Base-by-base conservation (phyloP, 2,797 vertebrate genomes). In the Eulemur rubriventer region DNA sequence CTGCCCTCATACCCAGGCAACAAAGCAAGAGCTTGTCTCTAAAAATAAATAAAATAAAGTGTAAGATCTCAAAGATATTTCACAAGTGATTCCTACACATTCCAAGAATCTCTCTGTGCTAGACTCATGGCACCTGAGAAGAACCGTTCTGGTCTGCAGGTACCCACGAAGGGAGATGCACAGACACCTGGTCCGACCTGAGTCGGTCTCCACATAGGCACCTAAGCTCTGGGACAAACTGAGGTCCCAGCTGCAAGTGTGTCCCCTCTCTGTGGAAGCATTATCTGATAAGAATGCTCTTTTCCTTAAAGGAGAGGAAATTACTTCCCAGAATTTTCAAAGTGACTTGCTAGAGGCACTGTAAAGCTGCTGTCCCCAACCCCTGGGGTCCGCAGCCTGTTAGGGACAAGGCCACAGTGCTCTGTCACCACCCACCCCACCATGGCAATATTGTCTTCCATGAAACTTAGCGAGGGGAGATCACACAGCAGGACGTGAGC, bases 161-260 rank as follows among this genome's bases (percentile, higher is more conserved):
- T 57, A 26, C 6, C 61, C 38, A 17, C 12, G 16, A 2, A 85
- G 30, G 12, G 20, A 52, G 57, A 41, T 1, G 80, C 55, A n/a
- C 38, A 18, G 24, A 55, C 38, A 61, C 24, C 13, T 50, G n/a
- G 57, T 22, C 4, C 69, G 24, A 38, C 13, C 20, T 6, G n/a
- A 35, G 65, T 12, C 2, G 10, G 14, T 2, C 61, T 20, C 43
- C 14, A 4, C 1, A 0, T 4, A 38, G 41, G 17, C 30, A 48
- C 46, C 17, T 33, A 48, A 59, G 50, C 61, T 1, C 55, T 28
- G 26, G 43, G n/a, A 41, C 55, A 22, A 46, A 41, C 43, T 6
- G n/a, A 52, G 14, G 28, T 16, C 46, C 28, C 6, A 28, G 46
- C 6, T 33, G 2, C 46, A 14, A 14, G 35, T 13, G 17, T 30